Evolutionary conservation across 2,888 invertebrate genomes (phyloP).

Genomic region (Pachliopta kotzebuea): DNA sequence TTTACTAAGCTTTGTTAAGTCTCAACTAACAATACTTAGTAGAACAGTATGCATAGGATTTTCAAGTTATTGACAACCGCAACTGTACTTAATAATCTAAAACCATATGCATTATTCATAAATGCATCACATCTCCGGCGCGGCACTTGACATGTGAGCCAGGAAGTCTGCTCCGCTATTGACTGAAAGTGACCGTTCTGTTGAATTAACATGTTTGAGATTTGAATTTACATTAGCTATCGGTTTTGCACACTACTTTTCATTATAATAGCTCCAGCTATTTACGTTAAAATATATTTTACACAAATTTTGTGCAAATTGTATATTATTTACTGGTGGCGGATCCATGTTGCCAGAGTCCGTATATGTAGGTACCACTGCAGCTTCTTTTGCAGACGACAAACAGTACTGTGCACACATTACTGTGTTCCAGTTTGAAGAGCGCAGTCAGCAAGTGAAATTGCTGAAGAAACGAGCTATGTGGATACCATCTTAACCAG

Average conservation of each 20-base stretch:
- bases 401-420: too few species aligned
- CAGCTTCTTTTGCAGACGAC: too few species aligned
- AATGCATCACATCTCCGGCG: conserved; percentile 41
- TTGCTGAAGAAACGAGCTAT: too few species aligned
- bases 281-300: not conserved
- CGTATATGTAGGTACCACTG: too few species aligned
- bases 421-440: too few species aligned
- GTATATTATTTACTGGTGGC: too few species aligned
- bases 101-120: conserved; percentile 42
- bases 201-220: conserved; percentile 36
- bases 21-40: too few species aligned
- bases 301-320: not conserved
- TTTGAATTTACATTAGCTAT: conserved; percentile 34
- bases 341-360: too few species aligned
- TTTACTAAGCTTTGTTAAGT: too few species aligned
- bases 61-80: conserved; percentile 39
- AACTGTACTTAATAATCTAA: conserved; percentile 29
- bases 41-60: conserved; percentile 13
- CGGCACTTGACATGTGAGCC: conserved; percentile 48
- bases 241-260: conserved; percentile 21
- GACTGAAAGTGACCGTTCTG: conserved; percentile 41
- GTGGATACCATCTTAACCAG: too few species aligned
- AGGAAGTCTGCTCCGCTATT: conserved; percentile 52
- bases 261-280: not conserved
- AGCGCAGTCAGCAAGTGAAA: too few species aligned